Evolutionary conservation across 2,797 vertebrate genomes (phyloP), one percentile per base, ranked within the genome.

Genomic region (Melanotaenia boesemani): DNA sequence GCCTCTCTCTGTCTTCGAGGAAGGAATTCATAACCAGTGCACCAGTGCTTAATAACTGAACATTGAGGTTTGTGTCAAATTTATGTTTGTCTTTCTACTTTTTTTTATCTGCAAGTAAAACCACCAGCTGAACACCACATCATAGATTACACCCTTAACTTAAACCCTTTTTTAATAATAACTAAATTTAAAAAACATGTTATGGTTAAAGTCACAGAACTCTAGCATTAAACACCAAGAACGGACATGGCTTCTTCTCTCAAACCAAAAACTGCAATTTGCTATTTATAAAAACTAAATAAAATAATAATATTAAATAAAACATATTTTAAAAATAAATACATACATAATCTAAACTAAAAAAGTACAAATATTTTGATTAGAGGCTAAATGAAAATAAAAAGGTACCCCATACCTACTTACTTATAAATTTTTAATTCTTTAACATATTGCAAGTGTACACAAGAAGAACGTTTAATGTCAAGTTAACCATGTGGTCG

Each of bases 1-100:
- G 57, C 65, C 74, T 71, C 61, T 54, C 63, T 44, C 61, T 26
- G 54, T 57, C 54, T 66, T 52, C 15, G 5, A 57, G 54, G 71
- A 65, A 80, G 64, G 63, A 80, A 84, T 78, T 78, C 70, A 60
- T 52, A 72, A 71, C 74, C 20, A 3, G 34, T 62, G 76, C 41
- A 78, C 69, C 16, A 3, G 34, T 63, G 76, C 41, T 76, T 67
- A 72, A 69, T 74, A 63, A 78, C 55, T 66, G 56, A 70, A 28
- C 44, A 57, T 56, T 12, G 24, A 79, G 50, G 72, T 56, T 82
- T 50, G 32, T 60, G 70, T 80, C 60, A 70, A 56, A 50, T 66
- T 8, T 50, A 32, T 36, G 22, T 72, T 37, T 72, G 41, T 67
- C 68, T 61, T 57, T 18, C 30, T 4, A 15, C 28, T 77, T 30